Base-by-base conservation (phyloP, 1,140 invertebrate genomes). In the Scaptomyza pallida region DNA sequence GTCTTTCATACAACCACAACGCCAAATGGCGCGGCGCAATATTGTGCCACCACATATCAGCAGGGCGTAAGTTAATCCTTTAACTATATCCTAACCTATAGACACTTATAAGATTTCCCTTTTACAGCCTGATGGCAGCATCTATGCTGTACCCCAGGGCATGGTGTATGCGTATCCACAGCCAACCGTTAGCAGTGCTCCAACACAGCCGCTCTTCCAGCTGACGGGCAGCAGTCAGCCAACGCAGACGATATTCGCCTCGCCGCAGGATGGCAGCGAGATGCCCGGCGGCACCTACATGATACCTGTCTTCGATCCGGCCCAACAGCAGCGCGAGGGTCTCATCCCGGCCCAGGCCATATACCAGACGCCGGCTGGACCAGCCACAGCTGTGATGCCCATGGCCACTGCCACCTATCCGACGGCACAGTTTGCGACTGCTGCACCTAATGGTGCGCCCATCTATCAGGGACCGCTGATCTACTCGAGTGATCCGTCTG, bases 41-140 rank as follows among this genome's bases (percentile, higher is more conserved):
- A 90, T 61, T 89, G 89, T 64, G 73, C 90, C 47, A 85, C 90
- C 51, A 90, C 90, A 91, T 91, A 91, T 91, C 90, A 91, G 72
- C 90, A 91, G 72, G 90, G 69, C 70, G 90, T 91, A 56, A 86
- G 77, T 63, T 19, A 2, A 17, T 9, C 4, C 26, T 30, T 1
- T 9, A 30, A 0, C 26, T 21, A n/a, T n/a, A n/a, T n/a, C n/a
- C n/a, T n/a, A n/a, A n/a, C n/a, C n/a, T n/a, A n/a, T n/a, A 35
- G 9, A 35, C 10, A 35, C 3, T 10, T n/a, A 37, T 4, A 3
- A 0, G 0, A 12, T 12, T 12, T 37, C 33, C n/a, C 0, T 26
- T 2, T 48, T 45, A 5, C 41, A 91, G 90, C 90, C 89, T 63
- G 90, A 91, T 75, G 90, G 90, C 65, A 91, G 81, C 69, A 76